phyloP scores from a whole-genome alignment of 2,113 vertebrate genomes.

The Aptenodytes patagonicus region DNA sequence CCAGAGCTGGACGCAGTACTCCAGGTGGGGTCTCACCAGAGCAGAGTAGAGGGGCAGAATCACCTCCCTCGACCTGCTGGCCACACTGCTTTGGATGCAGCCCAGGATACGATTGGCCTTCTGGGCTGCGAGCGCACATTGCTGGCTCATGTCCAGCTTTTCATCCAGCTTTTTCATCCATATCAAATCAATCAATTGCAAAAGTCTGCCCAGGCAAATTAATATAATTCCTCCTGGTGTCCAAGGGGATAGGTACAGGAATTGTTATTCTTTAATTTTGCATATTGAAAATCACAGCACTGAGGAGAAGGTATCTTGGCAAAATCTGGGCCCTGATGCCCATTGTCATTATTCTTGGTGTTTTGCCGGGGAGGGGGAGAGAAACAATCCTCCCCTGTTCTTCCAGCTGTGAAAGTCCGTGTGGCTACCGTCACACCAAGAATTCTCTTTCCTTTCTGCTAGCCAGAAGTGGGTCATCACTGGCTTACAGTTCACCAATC shows the following conservation, averaged over 20 bases:
- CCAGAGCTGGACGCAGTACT: too few species aligned
- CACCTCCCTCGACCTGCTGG: too few species aligned
- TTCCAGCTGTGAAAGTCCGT: background rate
- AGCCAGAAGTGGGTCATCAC: background rate
- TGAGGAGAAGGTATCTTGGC: background rate
- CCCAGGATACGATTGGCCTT: too few species aligned
- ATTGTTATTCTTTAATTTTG: background rate
- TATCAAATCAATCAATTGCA: background rate
- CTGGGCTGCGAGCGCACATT: too few species aligned
- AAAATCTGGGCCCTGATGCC: background rate
- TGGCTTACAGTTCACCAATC: background rate
- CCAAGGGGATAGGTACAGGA: background rate
- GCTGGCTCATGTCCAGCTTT: too few species aligned
- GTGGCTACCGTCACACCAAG: background rate
- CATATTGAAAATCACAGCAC: background rate
- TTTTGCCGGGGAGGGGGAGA: background rate
- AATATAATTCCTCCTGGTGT: background rate
- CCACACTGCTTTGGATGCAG: too few species aligned
- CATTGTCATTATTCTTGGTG: background rate
- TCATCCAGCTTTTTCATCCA: too few species aligned
- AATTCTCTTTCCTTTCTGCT: background rate
- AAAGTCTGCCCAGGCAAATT: background rate
- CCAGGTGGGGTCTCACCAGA: too few species aligned
- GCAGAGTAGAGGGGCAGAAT: too few species aligned
- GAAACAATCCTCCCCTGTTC: accelerated